Evolutionary conservation across 2,888 invertebrate species (phyloP), one percentile per base, ranked within the genome.

Genomic region (Petrolisthes manimaculis): DNA sequence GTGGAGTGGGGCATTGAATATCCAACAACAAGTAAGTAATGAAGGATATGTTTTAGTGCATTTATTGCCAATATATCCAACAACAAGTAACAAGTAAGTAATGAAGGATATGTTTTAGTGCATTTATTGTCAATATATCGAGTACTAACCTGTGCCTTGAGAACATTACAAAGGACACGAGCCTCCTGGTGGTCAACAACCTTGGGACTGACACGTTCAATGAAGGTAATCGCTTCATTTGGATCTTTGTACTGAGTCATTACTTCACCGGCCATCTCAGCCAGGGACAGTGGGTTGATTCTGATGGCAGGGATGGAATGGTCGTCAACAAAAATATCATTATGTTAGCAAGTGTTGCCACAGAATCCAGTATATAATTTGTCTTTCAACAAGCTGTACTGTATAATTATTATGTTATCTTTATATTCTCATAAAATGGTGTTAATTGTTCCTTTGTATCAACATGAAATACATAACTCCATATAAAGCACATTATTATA

Each of bases 131-230:
- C 37, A 37, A 37, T 37, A 2, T 37, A 37, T 37, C 37, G 37
- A 2, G 37, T 37, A 61, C 93, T 93, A 69, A 94, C 92, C 88
- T 93, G 93, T 18, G 94, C 94, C 83, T 93, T 93, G 21, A 98
- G 95, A 2, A 98, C 97, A 94, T 96, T 96, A 92, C 97, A 97
- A n/a, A 98, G 94, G 91, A 98, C 95, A 21, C 96, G 94, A 0
- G 99, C 98, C 93, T 98, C 97, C 92, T 96, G 95, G 92, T 96
- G 97, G 90, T 95, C 94, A 93, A 96, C 96, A 0, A 98, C 97
- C 93, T 98, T 98, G 0, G 95, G 94, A 92, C 97, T 97, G 54
- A 97, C 95, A 93, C 97, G 97, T 92, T 97, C 96, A 80, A 99
- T 94, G 93, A 99, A 99, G 12, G 95, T 95, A 61, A 98, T 94